phyloP scores from a whole-genome alignment of 2,888 invertebrate species.

The Drosophila helvetica region DNA sequence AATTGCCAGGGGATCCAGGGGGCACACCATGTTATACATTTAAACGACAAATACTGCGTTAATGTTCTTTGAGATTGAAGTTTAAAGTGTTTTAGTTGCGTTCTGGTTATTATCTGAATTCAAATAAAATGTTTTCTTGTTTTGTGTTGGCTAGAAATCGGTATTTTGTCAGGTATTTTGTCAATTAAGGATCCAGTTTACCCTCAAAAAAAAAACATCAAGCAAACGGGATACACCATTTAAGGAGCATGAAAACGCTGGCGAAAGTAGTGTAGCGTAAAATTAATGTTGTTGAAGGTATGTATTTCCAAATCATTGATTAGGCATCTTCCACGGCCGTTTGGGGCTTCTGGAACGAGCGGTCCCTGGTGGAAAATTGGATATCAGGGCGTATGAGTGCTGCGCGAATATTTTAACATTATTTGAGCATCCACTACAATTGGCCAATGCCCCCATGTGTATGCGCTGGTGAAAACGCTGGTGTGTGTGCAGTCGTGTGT shows the following conservation, averaged over 20 bases:
- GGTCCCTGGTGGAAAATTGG: constrained; percentile 20
- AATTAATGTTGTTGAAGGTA: constrained; percentile 75
- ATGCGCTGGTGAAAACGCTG: background rate
- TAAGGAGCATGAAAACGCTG: constrained; percentile 1
- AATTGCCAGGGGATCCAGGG: too few relatives aligned
- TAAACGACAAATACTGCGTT: too few relatives aligned
- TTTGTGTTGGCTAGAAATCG: background rate
- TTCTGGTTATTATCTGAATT: background rate
- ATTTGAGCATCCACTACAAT: constrained; percentile 54
- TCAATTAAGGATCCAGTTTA: too few relatives aligned
- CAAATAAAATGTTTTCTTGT: background rate
- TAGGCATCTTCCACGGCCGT: constrained; percentile 44
- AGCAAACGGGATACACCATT: background rate
- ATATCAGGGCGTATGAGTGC: constrained; percentile 69
- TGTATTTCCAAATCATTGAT: constrained; percentile 78
- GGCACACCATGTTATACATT: too few relatives aligned
- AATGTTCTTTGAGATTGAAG: background rate
- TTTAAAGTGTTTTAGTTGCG: background rate
- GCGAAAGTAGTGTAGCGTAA: constrained; percentile 42
- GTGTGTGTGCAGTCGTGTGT: constrained; percentile 73
- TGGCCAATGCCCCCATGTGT: constrained; percentile 14
- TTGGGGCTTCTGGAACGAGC: constrained; percentile 17
- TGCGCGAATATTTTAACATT: constrained; percentile 61
- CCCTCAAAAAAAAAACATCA: background rate
- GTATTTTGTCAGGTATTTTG: too few relatives aligned